Conservation (phyloP, 2,888 invertebrate species). For the Agrenia bidenticulata region DNA sequence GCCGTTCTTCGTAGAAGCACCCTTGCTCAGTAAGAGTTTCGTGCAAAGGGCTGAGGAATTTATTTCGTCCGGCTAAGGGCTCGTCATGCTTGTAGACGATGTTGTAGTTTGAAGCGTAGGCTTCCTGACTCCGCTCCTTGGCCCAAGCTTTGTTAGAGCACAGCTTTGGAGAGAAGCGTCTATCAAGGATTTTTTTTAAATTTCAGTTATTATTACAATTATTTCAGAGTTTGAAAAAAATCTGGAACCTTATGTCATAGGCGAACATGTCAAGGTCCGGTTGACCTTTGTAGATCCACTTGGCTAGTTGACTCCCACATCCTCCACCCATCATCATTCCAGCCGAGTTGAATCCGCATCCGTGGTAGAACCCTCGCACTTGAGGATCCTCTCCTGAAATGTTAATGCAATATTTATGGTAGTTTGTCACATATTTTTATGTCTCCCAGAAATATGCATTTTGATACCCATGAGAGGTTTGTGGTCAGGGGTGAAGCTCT, state of each 20-base stretch:
- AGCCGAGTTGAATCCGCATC: conserved; percentile 85
- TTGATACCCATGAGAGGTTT: conserved; percentile 81
- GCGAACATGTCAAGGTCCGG: conserved; percentile 82
- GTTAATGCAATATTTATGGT: conserved; percentile 84
- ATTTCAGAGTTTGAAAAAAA: conserved; percentile 1
- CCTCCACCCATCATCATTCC: conserved; percentile 89
- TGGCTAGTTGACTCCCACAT: conserved; percentile 78
- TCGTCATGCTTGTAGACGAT: conserved; percentile 82
- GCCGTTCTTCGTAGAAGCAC: conserved; percentile 84
- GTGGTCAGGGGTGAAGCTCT: conserved; percentile 90
- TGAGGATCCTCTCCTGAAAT: conserved; percentile 56
- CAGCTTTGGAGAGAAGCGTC: conserved; percentile 72
- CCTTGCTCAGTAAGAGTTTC: conserved; percentile 71
- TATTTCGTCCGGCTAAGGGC: conserved; percentile 74
- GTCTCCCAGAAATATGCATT: too few species aligned
- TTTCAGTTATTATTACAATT: not conserved
- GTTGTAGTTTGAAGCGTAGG: conserved; percentile 83
- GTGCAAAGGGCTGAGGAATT: conserved; percentile 68
- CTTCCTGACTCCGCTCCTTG: conserved; percentile 80
- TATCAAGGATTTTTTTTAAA: conserved; percentile 47
- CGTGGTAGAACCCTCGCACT: conserved; percentile 73
- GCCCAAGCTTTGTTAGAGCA: conserved; percentile 72
- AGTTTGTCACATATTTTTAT: too few species aligned
- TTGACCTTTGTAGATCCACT: conserved; percentile 79
- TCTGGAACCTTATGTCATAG: conserved; percentile 72